Conservation (phyloP, 2,888 invertebrate genomes). For the Nezara viridula region DNA sequence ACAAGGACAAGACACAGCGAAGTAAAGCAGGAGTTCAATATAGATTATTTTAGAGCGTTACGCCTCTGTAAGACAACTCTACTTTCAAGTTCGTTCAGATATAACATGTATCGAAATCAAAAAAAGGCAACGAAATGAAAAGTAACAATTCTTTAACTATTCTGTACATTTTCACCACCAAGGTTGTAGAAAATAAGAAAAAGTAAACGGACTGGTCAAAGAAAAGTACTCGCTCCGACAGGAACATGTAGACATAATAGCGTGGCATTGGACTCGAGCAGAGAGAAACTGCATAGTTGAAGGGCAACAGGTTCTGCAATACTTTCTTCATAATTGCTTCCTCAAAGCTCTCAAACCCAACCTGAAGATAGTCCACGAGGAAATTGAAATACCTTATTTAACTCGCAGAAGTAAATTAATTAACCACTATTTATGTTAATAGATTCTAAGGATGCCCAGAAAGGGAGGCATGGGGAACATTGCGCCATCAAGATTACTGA, state of each 20-base stretch:
- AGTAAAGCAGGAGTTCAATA: not conserved
- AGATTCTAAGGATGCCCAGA: too few relatives aligned
- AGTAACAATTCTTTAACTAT: not conserved
- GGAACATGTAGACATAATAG: not conserved
- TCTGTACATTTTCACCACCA: not conserved
- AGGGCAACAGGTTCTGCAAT: not conserved
- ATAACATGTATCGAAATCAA: not conserved
- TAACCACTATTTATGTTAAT: too few relatives aligned
- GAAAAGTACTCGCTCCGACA: not conserved
- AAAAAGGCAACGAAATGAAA: not conserved
- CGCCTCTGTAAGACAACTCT: not conserved
- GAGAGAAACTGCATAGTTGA: conserved; percentile 19
- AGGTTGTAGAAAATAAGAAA: not conserved
- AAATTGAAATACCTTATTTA: too few relatives aligned
- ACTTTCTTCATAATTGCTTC: not conserved
- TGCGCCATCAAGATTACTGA: too few relatives aligned
- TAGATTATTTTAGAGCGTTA: not conserved
- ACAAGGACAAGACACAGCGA: not conserved
- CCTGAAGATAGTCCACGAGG: not conserved
- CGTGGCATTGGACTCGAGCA: not conserved
- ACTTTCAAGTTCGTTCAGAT: not conserved
- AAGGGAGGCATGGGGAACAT: too few relatives aligned
- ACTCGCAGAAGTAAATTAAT: too few relatives aligned
- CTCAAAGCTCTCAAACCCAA: not conserved
- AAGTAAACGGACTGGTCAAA: not conserved